Evolutionary conservation across 2,888 invertebrate genomes (phyloP), one percentile per base, ranked within the genome.

Genomic region (Gortyna flavago): DNA sequence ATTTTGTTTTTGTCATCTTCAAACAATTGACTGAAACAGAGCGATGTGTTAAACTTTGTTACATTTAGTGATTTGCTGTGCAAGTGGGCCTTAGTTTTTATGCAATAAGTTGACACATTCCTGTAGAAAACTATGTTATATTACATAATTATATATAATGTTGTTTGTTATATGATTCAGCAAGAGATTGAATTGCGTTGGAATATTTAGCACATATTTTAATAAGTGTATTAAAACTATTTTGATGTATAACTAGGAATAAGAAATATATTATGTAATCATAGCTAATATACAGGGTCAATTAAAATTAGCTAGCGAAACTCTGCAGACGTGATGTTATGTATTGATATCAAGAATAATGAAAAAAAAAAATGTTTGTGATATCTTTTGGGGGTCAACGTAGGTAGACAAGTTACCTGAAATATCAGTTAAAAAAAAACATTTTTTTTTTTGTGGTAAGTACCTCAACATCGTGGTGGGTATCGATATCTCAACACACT

Each of bases 61-160:
- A 51, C 48, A 25, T 21, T 44, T 67, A 51, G 16, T 68, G 29
- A 67, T 67, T 2, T 16, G 32, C 32, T 9, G 9, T 25, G 16
- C 54, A 35, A 68, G 32, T 16, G 1, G 25, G 25, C 51, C 51
- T 51, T 51, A 35, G 29, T 59, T 44, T 32, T 8, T 67, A 70
- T 66, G 59, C 35, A 32, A 41, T 69, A 41, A 71, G 66, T 71
- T 66, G 18, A 66, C 32, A 79, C 79, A 72, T 72, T 72, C 72
- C 67, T 29, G 18, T 77, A 51, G 29, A 9, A 66, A 65, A 25
- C 16, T 9, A 51, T 68, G 54, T 54, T 68, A 68, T 51, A 25
- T 51, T 7, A 32, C 48, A 51, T 51, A 16, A 11, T n/a, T 25
- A 51, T 51, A 16, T 57, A 57, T 48, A 18, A 18, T 8, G 32